A percentile compares a stretch with the other conserved stretches of the same genome.
Conservation (phyloP, 2,113 vertebrate species). For the Turnix velox region DNA sequence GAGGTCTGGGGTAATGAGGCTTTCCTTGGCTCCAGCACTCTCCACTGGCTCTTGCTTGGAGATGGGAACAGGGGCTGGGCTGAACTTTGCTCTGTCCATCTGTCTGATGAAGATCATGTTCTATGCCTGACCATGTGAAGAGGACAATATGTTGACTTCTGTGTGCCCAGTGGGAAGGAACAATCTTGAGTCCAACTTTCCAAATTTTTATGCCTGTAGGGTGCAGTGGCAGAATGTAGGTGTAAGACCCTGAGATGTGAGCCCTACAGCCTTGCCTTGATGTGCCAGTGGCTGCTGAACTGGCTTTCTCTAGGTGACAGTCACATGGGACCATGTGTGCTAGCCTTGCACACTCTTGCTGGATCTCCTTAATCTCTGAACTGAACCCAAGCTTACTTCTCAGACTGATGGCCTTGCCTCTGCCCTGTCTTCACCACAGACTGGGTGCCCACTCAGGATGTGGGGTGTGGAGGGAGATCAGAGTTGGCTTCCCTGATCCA, state of each 20-base stretch:
- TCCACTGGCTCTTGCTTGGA: background rate
- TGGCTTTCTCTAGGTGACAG: background rate
- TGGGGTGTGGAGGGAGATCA: background rate
- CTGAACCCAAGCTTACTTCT: background rate
- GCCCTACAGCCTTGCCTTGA: background rate
- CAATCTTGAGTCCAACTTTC: background rate
- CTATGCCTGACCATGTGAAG: background rate
- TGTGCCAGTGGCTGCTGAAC: background rate
- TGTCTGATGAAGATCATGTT: background rate
- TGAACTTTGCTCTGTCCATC: background rate
- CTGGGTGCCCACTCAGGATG: background rate
- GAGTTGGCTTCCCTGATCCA: background rate
- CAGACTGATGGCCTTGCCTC: background rate
- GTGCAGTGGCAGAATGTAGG: background rate
- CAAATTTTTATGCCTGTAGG: background rate
- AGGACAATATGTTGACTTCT: background rate
- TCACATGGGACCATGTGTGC: rapidly evolving
- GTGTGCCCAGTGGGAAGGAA: background rate
- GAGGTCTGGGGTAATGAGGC: background rate
- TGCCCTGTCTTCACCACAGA: background rate
- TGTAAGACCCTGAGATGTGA: background rate
- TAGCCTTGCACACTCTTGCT: background rate
- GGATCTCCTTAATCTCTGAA: background rate
- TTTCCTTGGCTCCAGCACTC: background rate
- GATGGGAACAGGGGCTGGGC: background rate